Conservation (phyloP, 2,888 invertebrate genomes). For the Lochmaea crataegi region DNA sequence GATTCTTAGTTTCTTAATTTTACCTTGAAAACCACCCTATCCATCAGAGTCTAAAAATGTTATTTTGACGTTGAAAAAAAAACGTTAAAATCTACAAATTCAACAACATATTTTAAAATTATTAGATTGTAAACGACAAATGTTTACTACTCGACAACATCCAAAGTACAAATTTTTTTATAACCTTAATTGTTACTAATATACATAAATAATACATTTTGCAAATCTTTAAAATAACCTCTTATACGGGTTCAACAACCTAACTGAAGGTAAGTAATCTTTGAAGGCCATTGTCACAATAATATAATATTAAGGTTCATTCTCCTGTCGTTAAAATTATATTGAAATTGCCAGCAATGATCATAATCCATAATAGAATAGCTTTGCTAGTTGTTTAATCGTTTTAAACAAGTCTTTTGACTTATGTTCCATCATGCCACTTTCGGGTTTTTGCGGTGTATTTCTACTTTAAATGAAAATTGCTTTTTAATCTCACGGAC, state of each 20-base stretch:
- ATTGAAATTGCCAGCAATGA: slow-evolving; percentile 8
- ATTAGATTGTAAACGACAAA: background rate
- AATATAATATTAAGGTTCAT: slow-evolving; percentile 3
- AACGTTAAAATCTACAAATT: too few relatives aligned
- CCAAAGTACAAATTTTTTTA: background rate
- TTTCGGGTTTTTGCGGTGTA: background rate
- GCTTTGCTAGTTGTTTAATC: background rate
- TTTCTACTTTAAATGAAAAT: too few relatives aligned
- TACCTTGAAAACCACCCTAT: too few relatives aligned
- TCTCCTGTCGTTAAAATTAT: slow-evolving; percentile 10
- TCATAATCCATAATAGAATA: slow-evolving; percentile 2
- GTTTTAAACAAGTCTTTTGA: background rate
- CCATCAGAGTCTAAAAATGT: too few relatives aligned
- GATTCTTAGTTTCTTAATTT: too few relatives aligned
- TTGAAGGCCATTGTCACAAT: slow-evolving; percentile 5
- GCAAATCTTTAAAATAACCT: background rate
- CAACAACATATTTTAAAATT: too few relatives aligned
- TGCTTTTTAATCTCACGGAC: too few relatives aligned
- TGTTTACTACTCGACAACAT: background rate
- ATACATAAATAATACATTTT: background rate
- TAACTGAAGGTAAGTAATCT: slow-evolving; percentile 3
- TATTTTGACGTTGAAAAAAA: too few relatives aligned
- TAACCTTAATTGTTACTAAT: background rate
- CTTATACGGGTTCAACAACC: background rate
- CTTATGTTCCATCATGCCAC: background rate